Conservation (phyloP, 92 coral and sea anemone genomes). For the Zoanthus sociatus region DNA sequence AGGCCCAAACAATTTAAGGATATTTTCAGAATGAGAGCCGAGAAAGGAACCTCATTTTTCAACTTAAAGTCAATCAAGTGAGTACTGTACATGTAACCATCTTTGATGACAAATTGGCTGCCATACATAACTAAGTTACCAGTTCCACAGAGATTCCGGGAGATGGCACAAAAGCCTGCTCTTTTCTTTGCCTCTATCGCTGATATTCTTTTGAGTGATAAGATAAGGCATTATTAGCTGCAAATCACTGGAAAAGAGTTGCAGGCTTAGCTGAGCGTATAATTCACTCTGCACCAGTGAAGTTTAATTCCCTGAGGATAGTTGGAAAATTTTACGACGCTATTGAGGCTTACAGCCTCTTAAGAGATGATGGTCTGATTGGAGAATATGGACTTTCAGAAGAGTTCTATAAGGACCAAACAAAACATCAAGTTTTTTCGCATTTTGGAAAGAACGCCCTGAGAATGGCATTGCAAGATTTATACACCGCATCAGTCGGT, state of each 20-base stretch:
- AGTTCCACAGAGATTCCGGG: not conserved
- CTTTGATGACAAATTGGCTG: conserved; percentile 19
- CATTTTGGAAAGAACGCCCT: conserved; percentile 17
- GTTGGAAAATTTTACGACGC: not conserved
- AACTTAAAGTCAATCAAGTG: conserved; percentile 12
- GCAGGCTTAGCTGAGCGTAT: not conserved
- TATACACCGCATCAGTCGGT: not conserved
- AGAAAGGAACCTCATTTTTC: conserved; percentile 11
- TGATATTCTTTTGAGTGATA: not conserved
- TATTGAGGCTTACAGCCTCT: not conserved
- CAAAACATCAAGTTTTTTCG: not conserved
- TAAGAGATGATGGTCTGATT: not conserved
- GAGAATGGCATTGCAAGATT: not conserved
- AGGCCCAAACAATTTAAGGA: conserved; percentile 7
- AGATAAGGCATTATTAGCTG: not conserved
- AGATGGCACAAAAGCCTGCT: conserved; percentile 17
- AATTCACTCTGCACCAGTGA: conserved; percentile 6
- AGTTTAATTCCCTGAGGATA: not conserved
- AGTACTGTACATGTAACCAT: conserved; percentile 10
- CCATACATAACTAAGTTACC: not conserved
- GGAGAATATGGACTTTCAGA: not conserved
- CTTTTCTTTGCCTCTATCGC: conserved; percentile 20
- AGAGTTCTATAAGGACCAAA: conserved; percentile 1
- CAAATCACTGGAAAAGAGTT: conserved; percentile 8
- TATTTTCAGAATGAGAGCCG: conserved; percentile 8